Conservation (phyloP, 2,113 vertebrate genomes). For the Lampris megalopsis region DNA sequence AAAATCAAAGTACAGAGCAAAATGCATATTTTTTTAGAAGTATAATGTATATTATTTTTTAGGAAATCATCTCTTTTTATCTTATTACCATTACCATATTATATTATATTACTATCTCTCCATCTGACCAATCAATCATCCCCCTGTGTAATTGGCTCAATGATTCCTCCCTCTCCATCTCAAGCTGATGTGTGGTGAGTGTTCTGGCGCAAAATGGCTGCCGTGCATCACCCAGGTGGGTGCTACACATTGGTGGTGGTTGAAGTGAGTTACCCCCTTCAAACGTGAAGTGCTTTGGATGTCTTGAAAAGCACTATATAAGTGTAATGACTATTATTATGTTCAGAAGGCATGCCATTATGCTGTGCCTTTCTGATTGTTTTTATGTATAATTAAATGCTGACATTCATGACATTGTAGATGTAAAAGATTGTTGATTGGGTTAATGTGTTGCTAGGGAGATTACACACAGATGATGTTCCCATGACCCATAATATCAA, state of each 20-base stretch:
- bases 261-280: no score
- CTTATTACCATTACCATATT: no score
- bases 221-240: no score
- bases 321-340: neutral
- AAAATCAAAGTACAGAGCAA: conserved; percentile 12
- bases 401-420: neutral
- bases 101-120: no score
- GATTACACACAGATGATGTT: conserved; percentile 30
- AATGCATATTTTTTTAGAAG: neutral
- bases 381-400: neutral
- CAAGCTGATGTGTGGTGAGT: no score
- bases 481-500: neutral
- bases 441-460: conserved; percentile 32
- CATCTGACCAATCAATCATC: no score
- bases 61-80: neutral
- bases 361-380: neutral
- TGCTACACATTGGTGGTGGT: no score
- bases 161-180: no score
- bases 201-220: no score
- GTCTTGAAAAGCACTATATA: no score
- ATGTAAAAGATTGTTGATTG: neutral
- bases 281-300: no score
- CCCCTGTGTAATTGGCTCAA: no score
- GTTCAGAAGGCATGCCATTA: neutral
- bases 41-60: neutral